These are phyloP conservation scores for Petrocephalus sullivani DNA, from an alignment of 2,797 vertebrate species.

Conservation along the genomic window DNA sequence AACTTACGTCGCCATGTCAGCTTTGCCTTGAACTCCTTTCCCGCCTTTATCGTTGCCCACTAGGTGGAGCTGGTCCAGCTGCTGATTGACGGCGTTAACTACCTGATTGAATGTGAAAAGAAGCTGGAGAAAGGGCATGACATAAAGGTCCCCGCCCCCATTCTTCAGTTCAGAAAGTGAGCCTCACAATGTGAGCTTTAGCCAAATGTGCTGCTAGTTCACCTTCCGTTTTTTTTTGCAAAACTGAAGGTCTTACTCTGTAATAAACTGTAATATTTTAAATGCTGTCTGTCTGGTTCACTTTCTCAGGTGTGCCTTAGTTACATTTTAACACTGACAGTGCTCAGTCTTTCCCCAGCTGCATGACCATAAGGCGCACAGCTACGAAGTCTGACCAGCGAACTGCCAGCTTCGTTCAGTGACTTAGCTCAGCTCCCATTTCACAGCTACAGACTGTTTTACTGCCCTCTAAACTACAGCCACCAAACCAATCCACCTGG, in stretches of 20 bases:
- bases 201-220: not conserved
- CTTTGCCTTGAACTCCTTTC: not conserved
- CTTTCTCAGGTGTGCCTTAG: not conserved
- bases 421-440: not conserved
- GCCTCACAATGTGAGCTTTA: conserved; percentile 1
- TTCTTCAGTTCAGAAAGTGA: conserved; percentile 78
- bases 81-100: conserved; percentile 80
- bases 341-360: not conserved
- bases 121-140: conserved; percentile 81
- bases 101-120: conserved; percentile 86
- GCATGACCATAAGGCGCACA: not conserved
- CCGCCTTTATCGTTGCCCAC: not conserved
- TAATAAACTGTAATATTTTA: conserved; percentile 18
- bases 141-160: conserved; percentile 76
- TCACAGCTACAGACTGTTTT: not conserved
- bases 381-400: not conserved
- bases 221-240: conserved; percentile 23
- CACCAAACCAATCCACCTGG: not conserved
- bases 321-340: not conserved
- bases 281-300: not conserved
- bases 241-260: conserved; percentile 34
- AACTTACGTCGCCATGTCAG: not conserved
- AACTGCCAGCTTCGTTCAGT: not conserved
- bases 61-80: conserved; percentile 86
- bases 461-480: not conserved